Conservation (phyloP, 2,113 vertebrate species). For the Myotis davidii region DNA sequence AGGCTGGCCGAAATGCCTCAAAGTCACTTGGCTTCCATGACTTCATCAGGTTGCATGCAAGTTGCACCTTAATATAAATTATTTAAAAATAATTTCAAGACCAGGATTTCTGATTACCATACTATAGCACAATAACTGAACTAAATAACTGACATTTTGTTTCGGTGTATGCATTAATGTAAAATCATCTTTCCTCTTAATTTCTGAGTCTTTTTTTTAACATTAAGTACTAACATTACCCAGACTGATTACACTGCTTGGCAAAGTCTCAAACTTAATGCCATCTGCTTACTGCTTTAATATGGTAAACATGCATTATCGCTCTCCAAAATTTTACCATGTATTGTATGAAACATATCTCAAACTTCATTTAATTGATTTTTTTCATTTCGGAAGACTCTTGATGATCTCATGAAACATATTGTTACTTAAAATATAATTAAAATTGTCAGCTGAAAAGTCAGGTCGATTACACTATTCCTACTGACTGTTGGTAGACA, state of each 20-base stretch:
- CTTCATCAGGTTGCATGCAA: neutral
- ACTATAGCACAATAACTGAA: neutral
- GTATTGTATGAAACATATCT: neutral
- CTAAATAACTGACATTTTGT: neutral
- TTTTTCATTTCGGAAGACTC: neutral
- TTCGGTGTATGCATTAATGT: neutral
- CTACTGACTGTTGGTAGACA: neutral
- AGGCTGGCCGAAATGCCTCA: neutral
- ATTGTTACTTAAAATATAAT: constrained; percentile 11
- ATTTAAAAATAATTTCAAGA: constrained; percentile 9
- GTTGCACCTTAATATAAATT: neutral
- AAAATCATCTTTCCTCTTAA: constrained; percentile 30
- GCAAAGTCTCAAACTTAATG: neutral
- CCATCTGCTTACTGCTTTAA: neutral
- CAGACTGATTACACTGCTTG: neutral
- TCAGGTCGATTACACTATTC: neutral
- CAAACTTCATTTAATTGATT: neutral
- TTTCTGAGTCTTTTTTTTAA: constrained; percentile 31
- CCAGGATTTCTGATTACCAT: neutral
- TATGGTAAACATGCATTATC: neutral
- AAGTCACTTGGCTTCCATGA: constrained; percentile 12
- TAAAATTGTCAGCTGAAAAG: neutral
- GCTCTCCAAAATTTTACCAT: neutral
- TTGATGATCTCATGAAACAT: neutral
- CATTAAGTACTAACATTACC: neutral